phyloP scores from a whole-genome alignment of 2,113 vertebrate genomes.

The Esox niger region DNA sequence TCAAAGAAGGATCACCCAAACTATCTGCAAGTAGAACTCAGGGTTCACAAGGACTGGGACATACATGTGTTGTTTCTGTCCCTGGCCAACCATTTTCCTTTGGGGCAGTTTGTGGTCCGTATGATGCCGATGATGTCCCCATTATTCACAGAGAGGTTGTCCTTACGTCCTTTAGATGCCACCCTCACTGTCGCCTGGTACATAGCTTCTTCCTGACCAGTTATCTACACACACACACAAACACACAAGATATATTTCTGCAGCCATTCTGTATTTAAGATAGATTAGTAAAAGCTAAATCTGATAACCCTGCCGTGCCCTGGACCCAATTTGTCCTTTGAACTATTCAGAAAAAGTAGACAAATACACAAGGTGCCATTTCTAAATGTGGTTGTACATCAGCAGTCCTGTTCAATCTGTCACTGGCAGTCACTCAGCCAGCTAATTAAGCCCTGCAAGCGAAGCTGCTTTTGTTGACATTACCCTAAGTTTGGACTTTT shows the following conservation, averaged over 20 bases:
- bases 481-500: neutral
- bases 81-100: slow-evolving; percentile 70
- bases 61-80: slow-evolving; percentile 73
- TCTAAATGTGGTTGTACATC: too few species aligned
- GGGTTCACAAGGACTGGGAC: slow-evolving; percentile 38
- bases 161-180: slow-evolving; percentile 58
- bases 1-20: neutral
- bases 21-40: neutral
- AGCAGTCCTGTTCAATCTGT: too few species aligned
- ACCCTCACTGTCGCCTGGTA: slow-evolving; percentile 54
- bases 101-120: slow-evolving; percentile 59
- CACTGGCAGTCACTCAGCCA: too few species aligned
- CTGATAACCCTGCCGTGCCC: neutral
- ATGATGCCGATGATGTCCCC: slow-evolving; percentile 64
- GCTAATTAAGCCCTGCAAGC: too few species aligned
- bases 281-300: neutral
- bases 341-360: too few species aligned
- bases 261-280: neutral
- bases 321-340: too few species aligned
- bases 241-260: neutral
- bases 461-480: neutral
- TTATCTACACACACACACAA: slow-evolving; percentile 64
- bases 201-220: slow-evolving; percentile 59
- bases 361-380: too few species aligned
- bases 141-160: slow-evolving; percentile 45